phyloP scores from a whole-genome alignment of 2,797 vertebrate genomes.

The Bufotes viridis region DNA sequence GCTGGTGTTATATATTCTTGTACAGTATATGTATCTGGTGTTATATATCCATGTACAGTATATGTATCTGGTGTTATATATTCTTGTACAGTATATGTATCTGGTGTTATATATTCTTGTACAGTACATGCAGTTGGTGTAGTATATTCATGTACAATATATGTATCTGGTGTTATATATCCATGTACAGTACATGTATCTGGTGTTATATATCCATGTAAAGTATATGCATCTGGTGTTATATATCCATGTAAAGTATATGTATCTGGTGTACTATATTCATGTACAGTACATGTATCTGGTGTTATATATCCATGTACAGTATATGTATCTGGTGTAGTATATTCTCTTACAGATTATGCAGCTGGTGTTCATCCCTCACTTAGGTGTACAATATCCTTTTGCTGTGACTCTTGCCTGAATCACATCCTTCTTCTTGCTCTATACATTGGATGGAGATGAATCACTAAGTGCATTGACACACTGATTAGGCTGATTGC shows the following conservation, averaged over 20 bases:
- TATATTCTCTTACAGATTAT: neutral
- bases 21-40: no score
- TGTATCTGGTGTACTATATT: neutral
- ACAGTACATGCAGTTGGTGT: no score
- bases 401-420: neutral
- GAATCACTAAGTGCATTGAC: neutral
- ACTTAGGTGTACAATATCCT: neutral
- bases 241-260: neutral
- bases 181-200: neutral
- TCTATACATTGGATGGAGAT: slow-evolving; percentile 7
- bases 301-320: no score
- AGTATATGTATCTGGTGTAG: neutral
- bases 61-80: no score
- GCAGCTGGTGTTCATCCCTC: neutral
- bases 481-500: slow-evolving; percentile 9
- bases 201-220: neutral
- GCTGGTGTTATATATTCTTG: no score
- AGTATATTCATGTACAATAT: neutral
- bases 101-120: no score
- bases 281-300: neutral
- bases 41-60: no score
- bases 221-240: no score
- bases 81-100: no score
- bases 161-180: neutral
- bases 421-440: neutral